Base-by-base conservation (phyloP, 2,113 vertebrate species). In the Eurystomus gularis region DNA sequence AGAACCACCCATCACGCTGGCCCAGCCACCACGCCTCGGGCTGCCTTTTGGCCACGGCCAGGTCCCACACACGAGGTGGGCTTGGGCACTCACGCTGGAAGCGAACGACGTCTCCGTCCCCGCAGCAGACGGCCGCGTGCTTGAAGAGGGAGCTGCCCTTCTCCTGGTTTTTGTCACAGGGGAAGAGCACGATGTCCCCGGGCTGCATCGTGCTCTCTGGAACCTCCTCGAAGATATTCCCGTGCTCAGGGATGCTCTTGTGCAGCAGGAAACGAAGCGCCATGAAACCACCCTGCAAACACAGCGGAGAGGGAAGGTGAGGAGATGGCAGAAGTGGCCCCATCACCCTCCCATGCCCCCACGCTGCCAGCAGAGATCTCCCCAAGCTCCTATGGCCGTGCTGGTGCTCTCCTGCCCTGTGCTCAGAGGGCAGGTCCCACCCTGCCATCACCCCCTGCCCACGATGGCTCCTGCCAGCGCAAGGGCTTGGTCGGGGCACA, bases 191-290 rank as follows among this genome's bases (percentile, higher is more conserved):
- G 4, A 70, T 21, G 72, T 90, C 64, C 49, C 80, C 29, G 1
- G 7, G 20, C 21, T 57, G 11, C 17, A 55, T 2, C 0, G 1
- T 15, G 6, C 1, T 7, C 2, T 78, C 65, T 2, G 7, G 3
- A 13, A 65, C 42, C 5, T 35, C 3, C 14, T 10, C 3, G 0
- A 78, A 57, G 48, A 29, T 3, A 1, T 9, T 7, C 18, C 24
- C 7, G 0, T 2, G 3, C 4, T 2, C 1, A 1, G 18, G 15
- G 3, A 3, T 3, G 2, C 10, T 29, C 29, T 35, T 9, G 25
- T 4, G 6, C 10, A 49, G 29, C 66, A 64, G 24, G 29, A 71
- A 55, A 4, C 4, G 0, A 4, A 48, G 3, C 0, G 10, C 2
- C 28, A 18, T 31, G 13, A 18, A 31, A 5, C 24, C 3, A 40